These are phyloP conservation scores for Falco novaeseelandiae DNA, from an alignment of 2,797 vertebrate genomes.

Conservation along the genomic window DNA sequence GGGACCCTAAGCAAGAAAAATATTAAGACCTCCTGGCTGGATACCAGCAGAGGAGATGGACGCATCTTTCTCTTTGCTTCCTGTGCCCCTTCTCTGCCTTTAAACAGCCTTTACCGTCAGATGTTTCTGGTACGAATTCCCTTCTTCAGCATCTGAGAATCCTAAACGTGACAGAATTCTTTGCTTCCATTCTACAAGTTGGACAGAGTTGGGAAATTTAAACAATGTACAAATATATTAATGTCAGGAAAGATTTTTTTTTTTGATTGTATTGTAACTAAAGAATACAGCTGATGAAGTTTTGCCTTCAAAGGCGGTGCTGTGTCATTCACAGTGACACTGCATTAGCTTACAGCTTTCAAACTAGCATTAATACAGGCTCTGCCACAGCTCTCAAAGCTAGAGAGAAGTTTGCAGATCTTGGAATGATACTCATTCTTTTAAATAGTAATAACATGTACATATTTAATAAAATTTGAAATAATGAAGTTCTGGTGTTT, in stretches of 20 bases:
- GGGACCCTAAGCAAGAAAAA: constrained; percentile 52
- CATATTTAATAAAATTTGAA: constrained; percentile 73
- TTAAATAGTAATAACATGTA: constrained; percentile 70
- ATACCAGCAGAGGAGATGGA: constrained; percentile 52
- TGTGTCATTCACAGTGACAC: constrained; percentile 46
- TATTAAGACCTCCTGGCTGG: constrained; percentile 60
- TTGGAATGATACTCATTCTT: constrained; percentile 56
- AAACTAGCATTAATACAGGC: constrained; percentile 74
- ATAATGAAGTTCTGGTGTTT: constrained; percentile 38
- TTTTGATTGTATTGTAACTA: constrained; percentile 56
- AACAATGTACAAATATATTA: constrained; percentile 58
- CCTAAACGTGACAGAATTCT: constrained; percentile 63
- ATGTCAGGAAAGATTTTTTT: constrained; percentile 6
- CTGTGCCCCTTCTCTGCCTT: constrained; percentile 50
- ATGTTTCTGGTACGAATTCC: constrained; percentile 75
- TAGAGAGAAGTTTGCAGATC: constrained; percentile 73
- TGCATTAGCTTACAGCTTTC: constrained; percentile 64
- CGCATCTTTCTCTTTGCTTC: constrained; percentile 56
- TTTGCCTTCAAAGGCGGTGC: constrained; percentile 51
- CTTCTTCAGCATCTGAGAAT: constrained; percentile 69
- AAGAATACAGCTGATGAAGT: constrained; percentile 45
- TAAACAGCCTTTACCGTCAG: constrained; percentile 51
- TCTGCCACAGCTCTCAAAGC: constrained; percentile 68
- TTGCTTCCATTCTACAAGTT: constrained; percentile 57
- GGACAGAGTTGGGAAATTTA: constrained; percentile 65